Conservation (phyloP, 2,113 vertebrate genomes). For the Peromyscus californicus region DNA sequence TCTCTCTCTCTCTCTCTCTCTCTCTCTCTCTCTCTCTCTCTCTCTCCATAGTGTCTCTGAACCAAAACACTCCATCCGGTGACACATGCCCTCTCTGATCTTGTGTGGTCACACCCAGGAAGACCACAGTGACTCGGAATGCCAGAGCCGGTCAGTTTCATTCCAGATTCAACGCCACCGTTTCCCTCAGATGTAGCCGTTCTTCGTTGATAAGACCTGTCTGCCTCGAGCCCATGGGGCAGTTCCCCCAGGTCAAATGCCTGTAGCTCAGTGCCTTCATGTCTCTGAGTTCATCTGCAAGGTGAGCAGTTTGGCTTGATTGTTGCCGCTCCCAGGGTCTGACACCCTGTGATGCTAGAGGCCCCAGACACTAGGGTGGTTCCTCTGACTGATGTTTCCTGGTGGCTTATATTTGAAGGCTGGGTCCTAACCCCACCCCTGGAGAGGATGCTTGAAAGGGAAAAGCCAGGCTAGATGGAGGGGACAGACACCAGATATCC, state of each 20-base stretch:
- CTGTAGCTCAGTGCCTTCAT: neutral
- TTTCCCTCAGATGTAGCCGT: neutral
- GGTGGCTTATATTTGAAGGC: neutral
- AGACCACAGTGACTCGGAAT: neutral
- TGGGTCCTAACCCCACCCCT: neutral
- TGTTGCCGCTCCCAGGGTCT: neutral
- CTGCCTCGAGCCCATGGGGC: neutral
- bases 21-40: neutral
- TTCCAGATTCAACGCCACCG: neutral
- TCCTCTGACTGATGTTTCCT: neutral
- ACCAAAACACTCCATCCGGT: neutral
- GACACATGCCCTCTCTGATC: conserved; percentile 51
- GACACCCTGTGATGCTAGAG: neutral
- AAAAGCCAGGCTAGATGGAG: conserved; percentile 1
- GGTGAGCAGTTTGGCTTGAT: neutral
- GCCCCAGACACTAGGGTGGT: rapidly evolving
- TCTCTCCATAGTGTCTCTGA: conserved; percentile 69
- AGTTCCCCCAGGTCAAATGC: neutral
- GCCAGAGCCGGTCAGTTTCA: neutral
- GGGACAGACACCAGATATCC: neutral
- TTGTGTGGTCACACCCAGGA: neutral
- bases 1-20: neutral
- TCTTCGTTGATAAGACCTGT: neutral
- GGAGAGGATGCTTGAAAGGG: neutral
- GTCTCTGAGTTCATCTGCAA: neutral